phyloP scores from a whole-genome alignment of 2,888 invertebrate genomes.

The Hydroisotoma schaefferi region DNA sequence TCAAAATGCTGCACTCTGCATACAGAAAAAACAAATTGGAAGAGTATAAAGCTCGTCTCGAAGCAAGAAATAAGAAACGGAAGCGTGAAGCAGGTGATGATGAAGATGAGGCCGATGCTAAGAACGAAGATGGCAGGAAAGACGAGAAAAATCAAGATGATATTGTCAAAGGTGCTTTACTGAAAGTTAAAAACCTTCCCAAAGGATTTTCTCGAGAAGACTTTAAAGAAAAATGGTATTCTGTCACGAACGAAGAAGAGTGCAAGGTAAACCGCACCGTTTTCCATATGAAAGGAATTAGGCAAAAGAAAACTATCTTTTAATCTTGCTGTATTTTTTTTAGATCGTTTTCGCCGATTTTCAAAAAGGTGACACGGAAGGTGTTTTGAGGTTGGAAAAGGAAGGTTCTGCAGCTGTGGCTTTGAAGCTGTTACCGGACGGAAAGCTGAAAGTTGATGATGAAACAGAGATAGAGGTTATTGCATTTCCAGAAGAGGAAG shows the following conservation, averaged over 20 bases:
- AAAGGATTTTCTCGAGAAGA: constrained; percentile 64
- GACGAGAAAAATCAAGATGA: constrained; percentile 53
- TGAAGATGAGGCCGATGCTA: constrained; percentile 48
- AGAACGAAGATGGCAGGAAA: constrained; percentile 31
- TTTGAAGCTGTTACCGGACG: constrained; percentile 34
- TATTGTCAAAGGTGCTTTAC: constrained; percentile 69
- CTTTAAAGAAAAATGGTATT: constrained; percentile 67
- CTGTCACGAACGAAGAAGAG: constrained; percentile 59
- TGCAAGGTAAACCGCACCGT: no score
- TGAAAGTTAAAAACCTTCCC: constrained; percentile 65
- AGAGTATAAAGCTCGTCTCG: constrained; percentile 50
- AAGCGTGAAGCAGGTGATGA: constrained; percentile 43
- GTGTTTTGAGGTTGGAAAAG: constrained; percentile 67
- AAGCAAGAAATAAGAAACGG: constrained; percentile 47
- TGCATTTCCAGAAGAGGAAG: constrained; percentile 25
- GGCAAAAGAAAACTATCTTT: no score
- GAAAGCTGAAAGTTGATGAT: constrained; percentile 34
- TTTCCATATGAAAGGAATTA: no score
- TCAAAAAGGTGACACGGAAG: constrained; percentile 68
- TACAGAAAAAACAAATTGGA: constrained; percentile 50
- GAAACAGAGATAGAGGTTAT: constrained; percentile 14
- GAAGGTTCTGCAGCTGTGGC: constrained; percentile 64
- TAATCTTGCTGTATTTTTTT: background rate
- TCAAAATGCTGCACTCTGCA: constrained; percentile 51
- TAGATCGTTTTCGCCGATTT: constrained; percentile 70